Percentiles rank a stretch among this genome's conserved stretches.
Evolutionary conservation across 2,113 vertebrate species (phyloP).

Genomic region (Erythrocebus patas): DNA sequence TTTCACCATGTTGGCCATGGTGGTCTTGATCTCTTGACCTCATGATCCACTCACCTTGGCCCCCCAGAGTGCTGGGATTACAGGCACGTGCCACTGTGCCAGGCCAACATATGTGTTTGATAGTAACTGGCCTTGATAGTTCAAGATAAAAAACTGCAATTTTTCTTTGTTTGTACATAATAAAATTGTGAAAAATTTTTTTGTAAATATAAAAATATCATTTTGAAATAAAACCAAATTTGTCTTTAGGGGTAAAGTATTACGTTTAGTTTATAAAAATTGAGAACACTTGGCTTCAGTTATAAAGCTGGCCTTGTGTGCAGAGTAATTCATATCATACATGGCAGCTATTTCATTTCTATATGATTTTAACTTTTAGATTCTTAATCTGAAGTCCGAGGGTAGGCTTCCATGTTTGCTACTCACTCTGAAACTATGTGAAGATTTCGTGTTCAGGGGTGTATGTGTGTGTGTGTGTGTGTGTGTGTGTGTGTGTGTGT

Average conservation of each 20-base stretch:
- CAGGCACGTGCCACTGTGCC: accelerated
- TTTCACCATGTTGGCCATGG: too few relatives aligned
- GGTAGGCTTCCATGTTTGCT: background rate
- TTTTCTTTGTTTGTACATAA: background rate
- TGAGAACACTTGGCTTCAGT: background rate
- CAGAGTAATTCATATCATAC: background rate
- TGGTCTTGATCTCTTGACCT: too few relatives aligned
- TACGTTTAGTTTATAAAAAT: background rate
- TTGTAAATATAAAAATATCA: background rate
- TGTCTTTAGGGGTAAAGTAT: background rate
- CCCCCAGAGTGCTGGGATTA: too few relatives aligned
- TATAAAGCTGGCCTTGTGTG: background rate
- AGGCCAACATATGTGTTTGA: background rate
- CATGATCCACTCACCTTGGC: too few relatives aligned
- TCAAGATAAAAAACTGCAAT: background rate
- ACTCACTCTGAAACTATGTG: background rate
- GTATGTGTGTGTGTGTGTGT: background rate
- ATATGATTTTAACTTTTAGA: background rate
- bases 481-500: background rate
- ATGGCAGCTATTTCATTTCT: background rate
- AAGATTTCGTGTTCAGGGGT: background rate
- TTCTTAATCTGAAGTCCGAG: background rate
- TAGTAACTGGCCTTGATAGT: background rate
- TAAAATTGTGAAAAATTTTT: background rate
- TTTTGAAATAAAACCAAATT: background rate